Conservation (phyloP, 2,888 invertebrate genomes). For the Dicranocentrus wangi region DNA sequence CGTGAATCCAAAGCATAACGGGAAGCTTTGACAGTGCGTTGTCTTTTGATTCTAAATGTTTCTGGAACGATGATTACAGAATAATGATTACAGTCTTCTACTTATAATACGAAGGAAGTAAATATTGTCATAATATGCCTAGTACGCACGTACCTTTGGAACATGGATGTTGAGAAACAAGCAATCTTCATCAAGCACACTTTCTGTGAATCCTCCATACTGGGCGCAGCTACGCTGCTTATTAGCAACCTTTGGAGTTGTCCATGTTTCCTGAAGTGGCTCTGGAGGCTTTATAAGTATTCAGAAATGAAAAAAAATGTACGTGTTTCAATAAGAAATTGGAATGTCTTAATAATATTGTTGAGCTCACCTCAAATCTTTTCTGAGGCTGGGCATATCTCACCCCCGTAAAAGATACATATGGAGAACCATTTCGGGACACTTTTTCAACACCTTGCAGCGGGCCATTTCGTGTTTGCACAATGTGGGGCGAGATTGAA, state of each 20-base stretch:
- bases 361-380: constrained; percentile 10
- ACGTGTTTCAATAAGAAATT: too few relatives aligned
- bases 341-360: too few relatives aligned
- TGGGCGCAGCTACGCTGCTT: background rate
- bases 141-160: background rate
- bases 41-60: background rate
- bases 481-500: too few relatives aligned
- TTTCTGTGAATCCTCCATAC: background rate
- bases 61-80: too few relatives aligned
- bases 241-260: background rate
- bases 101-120: too few relatives aligned
- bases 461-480: constrained; percentile 6
- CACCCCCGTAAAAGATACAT: background rate
- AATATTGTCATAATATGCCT: too few relatives aligned
- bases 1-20: constrained; percentile 62
- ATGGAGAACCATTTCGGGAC: background rate
- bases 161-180: constrained; percentile 9
- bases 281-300: background rate
- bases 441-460: constrained; percentile 2
- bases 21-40: constrained; percentile 20
- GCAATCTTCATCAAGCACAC: background rate
- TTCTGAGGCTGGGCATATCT: constrained; percentile 2
- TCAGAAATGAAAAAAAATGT: too few relatives aligned
- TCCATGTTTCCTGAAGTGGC: constrained; percentile 3
- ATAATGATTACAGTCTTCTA: too few relatives aligned